Base-by-base conservation (phyloP, 2,888 invertebrate genomes). In the Diaperis boleti region DNA sequence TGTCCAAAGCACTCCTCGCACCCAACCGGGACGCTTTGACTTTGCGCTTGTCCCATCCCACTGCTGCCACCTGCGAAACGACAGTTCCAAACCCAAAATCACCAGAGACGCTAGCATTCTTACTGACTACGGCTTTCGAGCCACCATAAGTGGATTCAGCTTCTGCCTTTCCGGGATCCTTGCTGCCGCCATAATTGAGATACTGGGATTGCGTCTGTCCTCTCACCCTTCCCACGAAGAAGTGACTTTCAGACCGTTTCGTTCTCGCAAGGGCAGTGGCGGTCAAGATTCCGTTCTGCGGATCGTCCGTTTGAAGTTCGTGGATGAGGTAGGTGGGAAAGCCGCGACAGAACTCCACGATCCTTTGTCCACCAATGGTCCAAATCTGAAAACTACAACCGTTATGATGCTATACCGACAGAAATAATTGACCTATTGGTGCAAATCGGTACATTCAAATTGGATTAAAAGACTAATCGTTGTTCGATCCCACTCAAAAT, bases 11-110 rank as follows among this genome's bases (percentile, higher is more conserved):
- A 91, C 42, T 87, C 90, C n/a, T 88, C 88, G 70, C 91, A 92
- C 63, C 85, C 85, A 45, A 88, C 86, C 49, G 88, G 87, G 62
- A 88, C 85, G 45, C 92, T 91, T 81, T 94, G 94, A 81, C 93
- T 93, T 81, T 94, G 94, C 0, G 94, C 94, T 83, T 93, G 93
- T 0, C 94, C 94, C 91, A 94, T 93, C 56, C 94, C 94, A 75
- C 89, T 89, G 66, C 84, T 87, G 41, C 93, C 93, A 83, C 87
- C 93, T 94, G 71, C 69, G 82, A 82, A 14, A 49, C 10, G 7
- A 29, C 33, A n/a, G 11, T 17, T 52, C 15, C 18, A 33, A 49
- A 35, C 10, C 15, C 4, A 33, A 31, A 5, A 14, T 29, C 7
- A 29, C n/a, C 0, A 37, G 15, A 10, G 35, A 7, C 8, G 6